phyloP scores from a whole-genome alignment of 23 tunicate species.

The Oikopleura vanhoeffeni region DNA sequence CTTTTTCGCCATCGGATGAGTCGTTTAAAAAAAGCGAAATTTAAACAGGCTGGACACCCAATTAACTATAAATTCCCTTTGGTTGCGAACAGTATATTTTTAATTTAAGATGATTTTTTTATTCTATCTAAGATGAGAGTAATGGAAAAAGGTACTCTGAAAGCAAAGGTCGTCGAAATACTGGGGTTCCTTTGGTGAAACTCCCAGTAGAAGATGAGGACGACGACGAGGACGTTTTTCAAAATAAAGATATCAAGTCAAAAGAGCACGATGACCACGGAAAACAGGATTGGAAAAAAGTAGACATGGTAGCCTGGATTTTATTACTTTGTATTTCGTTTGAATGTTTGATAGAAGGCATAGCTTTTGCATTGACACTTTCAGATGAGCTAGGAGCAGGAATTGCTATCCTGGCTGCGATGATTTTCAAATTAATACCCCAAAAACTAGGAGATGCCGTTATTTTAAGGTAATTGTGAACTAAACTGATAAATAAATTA shows the following conservation, averaged over 20 bases:
- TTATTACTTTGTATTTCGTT: background rate
- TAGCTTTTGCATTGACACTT: background rate
- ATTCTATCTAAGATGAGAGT: too few relatives aligned
- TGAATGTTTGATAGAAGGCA: slow-evolving; percentile 11
- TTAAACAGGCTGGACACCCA: too few relatives aligned
- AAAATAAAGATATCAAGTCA: too few relatives aligned
- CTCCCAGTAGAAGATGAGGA: background rate
- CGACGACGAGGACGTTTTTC: too few relatives aligned
- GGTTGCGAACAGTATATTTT: too few relatives aligned
- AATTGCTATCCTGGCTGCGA: background rate
- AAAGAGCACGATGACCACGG: too few relatives aligned
- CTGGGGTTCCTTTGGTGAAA: slow-evolving; percentile 1
- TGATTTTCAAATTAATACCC: background rate
- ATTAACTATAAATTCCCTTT: too few relatives aligned
- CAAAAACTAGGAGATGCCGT: slow-evolving; percentile 1
- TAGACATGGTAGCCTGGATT: background rate
- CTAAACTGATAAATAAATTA: too few relatives aligned
- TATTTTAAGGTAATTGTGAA: too few relatives aligned
- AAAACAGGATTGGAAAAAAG: slow-evolving; percentile 1
- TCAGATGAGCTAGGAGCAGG: background rate
- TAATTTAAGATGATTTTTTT: too few relatives aligned
- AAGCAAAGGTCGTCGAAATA: background rate
- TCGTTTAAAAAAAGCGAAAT: too few relatives aligned
- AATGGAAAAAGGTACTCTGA: background rate
- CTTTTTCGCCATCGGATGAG: too few relatives aligned